Base-by-base conservation (phyloP, 2,888 invertebrate species). In the Steinernema carpocapsae region DNA sequence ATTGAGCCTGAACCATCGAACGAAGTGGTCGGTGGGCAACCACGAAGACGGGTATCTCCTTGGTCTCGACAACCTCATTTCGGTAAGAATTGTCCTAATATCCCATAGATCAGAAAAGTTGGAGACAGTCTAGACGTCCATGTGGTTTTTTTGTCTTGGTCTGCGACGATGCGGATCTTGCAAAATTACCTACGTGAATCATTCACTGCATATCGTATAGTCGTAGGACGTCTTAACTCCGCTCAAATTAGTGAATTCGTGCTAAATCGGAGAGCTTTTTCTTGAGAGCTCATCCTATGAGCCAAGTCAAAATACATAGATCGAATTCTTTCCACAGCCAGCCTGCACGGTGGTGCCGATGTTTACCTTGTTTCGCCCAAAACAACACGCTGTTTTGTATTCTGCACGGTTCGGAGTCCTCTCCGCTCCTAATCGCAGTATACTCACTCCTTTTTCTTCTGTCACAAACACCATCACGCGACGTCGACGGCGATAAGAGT, bases 21-120 rank as follows among this genome's bases (percentile, higher is more conserved):
- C 90, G 7, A 90, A 92, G 17, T 97, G 97, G 97, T 88, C 91
- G 76, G 92, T 94, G 81, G 97, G 96, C n/a, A 97, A 97, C 88
- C 93, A 94, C 87, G 97, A 97, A 88, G 97, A 97, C 88, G 97
- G 97, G 7, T 93, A 95, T 85, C 91, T 97, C 29, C 92, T 91
- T 82, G 97, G 97, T 74, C 91, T 97, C 84, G 96, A 97, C 89
- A 93, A 94, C 89, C 91, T 97, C 78, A 94, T 97, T 85, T 56
- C 56, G 56, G 56, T 56, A 26, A 26, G 56, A 12, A 17, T 19
- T 48, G 48, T 4, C 48, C n/a, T n/a, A n/a, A n/a, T n/a, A n/a
- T n/a, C n/a, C n/a, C n/a, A n/a, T n/a, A n/a, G n/a, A n/a, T n/a
- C n/a, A n/a, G n/a, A n/a, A n/a, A n/a, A n/a, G n/a, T n/a, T n/a